phyloP scores from a whole-genome alignment of 2,113 vertebrate genomes.

The Hydropotes inermis region DNA sequence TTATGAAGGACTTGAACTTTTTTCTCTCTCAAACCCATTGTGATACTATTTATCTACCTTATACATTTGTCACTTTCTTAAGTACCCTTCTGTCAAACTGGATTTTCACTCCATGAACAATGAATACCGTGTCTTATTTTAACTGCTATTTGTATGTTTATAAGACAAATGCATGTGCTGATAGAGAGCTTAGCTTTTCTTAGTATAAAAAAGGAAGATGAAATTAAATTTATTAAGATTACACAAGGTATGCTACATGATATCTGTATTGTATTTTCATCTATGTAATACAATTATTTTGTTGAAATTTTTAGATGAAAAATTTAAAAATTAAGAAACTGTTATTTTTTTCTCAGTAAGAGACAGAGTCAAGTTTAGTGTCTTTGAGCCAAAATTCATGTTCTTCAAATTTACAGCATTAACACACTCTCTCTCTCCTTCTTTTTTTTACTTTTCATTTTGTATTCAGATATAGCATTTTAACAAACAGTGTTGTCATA shows the following conservation, averaged over 20 bases:
- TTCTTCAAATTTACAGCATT: neutral
- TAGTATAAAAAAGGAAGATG: neutral
- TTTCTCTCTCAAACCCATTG: neutral
- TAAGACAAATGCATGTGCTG: neutral
- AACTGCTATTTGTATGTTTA: neutral
- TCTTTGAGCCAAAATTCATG: neutral
- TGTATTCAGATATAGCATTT: too few relatives aligned
- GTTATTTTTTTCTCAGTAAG: neutral
- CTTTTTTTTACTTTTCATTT: too few relatives aligned
- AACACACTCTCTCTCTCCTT: too few relatives aligned
- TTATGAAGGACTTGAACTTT: neutral
- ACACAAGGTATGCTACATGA: neutral
- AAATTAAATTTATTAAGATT: neutral
- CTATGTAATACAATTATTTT: neutral
- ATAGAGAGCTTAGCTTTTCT: neutral
- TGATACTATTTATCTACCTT: neutral
- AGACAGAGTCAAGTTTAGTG: neutral
- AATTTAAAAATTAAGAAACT: neutral
- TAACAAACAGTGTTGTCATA: too few relatives aligned
- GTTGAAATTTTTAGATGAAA: neutral
- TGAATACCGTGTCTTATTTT: neutral
- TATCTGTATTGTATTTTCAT: neutral
- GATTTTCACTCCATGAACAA: neutral
- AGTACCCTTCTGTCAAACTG: neutral
- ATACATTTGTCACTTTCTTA: neutral